A percentile compares a stretch with the other conserved stretches of the same genome.
Evolutionary conservation across 2,797 vertebrate species (phyloP).

Genomic region (Rhabdomys pumilio): DNA sequence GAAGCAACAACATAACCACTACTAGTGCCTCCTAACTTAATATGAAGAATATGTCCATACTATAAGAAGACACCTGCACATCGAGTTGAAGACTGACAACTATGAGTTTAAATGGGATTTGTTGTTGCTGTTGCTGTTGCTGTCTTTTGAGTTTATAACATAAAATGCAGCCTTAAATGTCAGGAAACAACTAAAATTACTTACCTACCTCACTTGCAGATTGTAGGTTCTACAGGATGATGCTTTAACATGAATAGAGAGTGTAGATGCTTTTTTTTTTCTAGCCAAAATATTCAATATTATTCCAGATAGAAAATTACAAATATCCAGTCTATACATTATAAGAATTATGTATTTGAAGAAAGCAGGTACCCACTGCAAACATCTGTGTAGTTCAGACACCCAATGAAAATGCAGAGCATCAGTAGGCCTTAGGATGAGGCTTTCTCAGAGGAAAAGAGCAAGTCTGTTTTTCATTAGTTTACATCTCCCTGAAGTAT

Average conservation of each 20-base stretch:
- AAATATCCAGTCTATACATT: constrained; percentile 26
- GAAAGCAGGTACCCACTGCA: not conserved
- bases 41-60: not conserved
- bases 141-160: not conserved
- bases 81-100: not conserved
- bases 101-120: not conserved
- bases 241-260: constrained; percentile 38
- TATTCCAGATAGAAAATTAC: not conserved
- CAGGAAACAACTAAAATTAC: not conserved
- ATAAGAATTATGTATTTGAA: constrained; percentile 38
- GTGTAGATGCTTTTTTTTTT: not conserved
- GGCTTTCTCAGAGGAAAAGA: constrained; percentile 49
- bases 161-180: not conserved
- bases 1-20: not conserved
- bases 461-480: constrained; percentile 50
- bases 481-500: constrained; percentile 58
- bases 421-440: constrained; percentile 12
- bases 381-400: constrained; percentile 31
- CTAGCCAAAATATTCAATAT: constrained; percentile 44
- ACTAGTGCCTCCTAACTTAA: not conserved
- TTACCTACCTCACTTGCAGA: not conserved
- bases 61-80: not conserved
- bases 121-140: not conserved
- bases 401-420: constrained; percentile 45
- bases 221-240: not conserved